These are phyloP conservation scores for Pteropus rufus DNA, from an alignment of 2,797 vertebrate species.

Conservation along the genomic window DNA sequence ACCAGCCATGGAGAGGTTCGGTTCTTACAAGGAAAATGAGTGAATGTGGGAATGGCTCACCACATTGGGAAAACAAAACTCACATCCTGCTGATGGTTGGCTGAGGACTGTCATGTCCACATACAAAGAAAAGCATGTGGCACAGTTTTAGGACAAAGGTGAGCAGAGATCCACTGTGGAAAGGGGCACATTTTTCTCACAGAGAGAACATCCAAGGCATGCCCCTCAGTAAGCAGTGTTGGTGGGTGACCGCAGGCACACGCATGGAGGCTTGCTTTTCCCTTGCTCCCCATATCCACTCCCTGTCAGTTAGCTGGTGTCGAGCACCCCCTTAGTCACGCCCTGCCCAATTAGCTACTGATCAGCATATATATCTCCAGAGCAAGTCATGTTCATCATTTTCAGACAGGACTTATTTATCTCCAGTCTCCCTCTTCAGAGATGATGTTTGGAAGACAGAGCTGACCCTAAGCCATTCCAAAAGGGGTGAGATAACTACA, in stretches of 20 bases:
- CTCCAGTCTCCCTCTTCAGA: not conserved
- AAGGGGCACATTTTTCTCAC: constrained; percentile 65
- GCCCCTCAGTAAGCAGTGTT: constrained; percentile 67
- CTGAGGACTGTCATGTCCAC: constrained; percentile 77
- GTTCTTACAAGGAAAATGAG: constrained; percentile 77
- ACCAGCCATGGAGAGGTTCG: constrained; percentile 79
- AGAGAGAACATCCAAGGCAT: constrained; percentile 59
- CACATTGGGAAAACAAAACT: constrained; percentile 78
- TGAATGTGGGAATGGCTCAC: constrained; percentile 76
- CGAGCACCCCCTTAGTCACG: not conserved
- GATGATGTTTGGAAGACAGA: constrained; percentile 16
- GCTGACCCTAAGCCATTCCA: not conserved
- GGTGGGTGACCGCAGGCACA: constrained; percentile 61
- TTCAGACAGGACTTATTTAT: constrained; percentile 3
- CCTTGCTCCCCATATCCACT: constrained; percentile 48
- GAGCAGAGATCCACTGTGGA: constrained; percentile 72
- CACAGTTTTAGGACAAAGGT: constrained; percentile 78
- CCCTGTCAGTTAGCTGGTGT: constrained; percentile 2
- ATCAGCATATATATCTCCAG: not conserved
- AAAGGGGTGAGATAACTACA: not conserved
- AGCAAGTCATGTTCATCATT: not conserved
- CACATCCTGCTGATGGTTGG: constrained; percentile 77
- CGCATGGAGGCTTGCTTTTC: constrained; percentile 71
- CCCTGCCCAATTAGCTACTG: not conserved
- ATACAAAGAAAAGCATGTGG: constrained; percentile 78